These are phyloP conservation scores for Neostethus bicornis DNA, from an alignment of 2,797 vertebrate genomes.

Conservation along the genomic window DNA sequence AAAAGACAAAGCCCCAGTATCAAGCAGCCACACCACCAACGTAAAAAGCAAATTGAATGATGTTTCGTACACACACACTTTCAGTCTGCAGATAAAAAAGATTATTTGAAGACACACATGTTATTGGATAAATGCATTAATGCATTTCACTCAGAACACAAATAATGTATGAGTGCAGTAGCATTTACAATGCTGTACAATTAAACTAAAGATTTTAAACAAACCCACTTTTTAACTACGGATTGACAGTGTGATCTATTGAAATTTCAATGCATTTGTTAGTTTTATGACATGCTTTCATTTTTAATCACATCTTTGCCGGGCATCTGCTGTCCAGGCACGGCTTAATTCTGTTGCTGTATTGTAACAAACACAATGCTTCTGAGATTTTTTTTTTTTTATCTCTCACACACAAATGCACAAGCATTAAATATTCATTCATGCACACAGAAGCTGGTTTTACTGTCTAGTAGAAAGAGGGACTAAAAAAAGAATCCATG, in stretches of 20 bases:
- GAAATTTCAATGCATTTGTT: constrained; percentile 28
- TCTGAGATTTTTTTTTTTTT: constrained; percentile 9
- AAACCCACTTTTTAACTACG: not conserved
- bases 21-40: constrained; percentile 40
- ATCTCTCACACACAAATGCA: constrained; percentile 11
- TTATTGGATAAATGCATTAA: too few species aligned
- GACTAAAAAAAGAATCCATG: constrained; percentile 18
- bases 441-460: constrained; percentile 14
- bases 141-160: not conserved
- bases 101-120: not conserved
- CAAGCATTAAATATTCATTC: constrained; percentile 33
- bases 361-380: constrained; percentile 22
- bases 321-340: constrained; percentile 62
- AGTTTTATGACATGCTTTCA: constrained; percentile 40
- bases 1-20: constrained; percentile 48
- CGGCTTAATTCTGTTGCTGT: constrained; percentile 40
- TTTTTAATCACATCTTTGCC: constrained; percentile 57
- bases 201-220: not conserved
- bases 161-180: not conserved
- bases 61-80: not conserved
- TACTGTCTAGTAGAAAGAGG: constrained; percentile 11
- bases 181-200: constrained; percentile 3
- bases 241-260: constrained; percentile 15
- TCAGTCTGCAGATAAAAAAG: not conserved
- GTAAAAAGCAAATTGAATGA: constrained; percentile 5